Percentiles rank a stretch among this genome's conserved stretches.
These are phyloP conservation scores for Cryptus armator DNA, from an alignment of 2,888 invertebrate genomes.

Conservation along the genomic window DNA sequence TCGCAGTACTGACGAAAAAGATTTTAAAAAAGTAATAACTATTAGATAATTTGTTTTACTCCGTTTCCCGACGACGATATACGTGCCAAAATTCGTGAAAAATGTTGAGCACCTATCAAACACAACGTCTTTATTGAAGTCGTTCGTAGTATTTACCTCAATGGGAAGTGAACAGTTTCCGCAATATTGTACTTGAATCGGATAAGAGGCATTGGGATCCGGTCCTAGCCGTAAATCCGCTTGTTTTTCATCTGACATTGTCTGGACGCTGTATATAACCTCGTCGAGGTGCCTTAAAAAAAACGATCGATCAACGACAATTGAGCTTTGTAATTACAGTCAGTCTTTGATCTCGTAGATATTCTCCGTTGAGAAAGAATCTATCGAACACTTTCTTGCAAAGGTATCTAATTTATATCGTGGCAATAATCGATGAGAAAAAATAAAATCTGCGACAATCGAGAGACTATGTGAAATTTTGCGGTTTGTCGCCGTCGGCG, in stretches of 20 bases:
- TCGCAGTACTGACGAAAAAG: slow-evolving; percentile 93
- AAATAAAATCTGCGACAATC: slow-evolving; percentile 17
- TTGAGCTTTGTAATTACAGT: neutral
- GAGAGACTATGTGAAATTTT: slow-evolving; percentile 18
- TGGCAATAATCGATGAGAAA: slow-evolving; percentile 9
- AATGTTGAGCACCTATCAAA: neutral
- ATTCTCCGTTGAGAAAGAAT: neutral
- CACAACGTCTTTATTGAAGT: neutral
- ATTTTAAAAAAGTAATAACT: slow-evolving; percentile 50
- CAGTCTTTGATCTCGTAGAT: slow-evolving; percentile 6
- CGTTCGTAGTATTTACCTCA: slow-evolving; percentile 87
- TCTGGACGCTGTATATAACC: slow-evolving; percentile 61
- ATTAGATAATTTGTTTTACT: slow-evolving; percentile 17
- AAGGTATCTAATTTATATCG: slow-evolving; percentile 11
- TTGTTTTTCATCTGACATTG: slow-evolving; percentile 79
- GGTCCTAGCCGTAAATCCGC: slow-evolving; percentile 86
- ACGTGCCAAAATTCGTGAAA: slow-evolving; percentile 7
- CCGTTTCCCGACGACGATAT: slow-evolving; percentile 22
- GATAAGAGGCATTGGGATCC: slow-evolving; percentile 92
- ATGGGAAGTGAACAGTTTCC: slow-evolving; percentile 98
- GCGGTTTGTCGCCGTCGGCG: slow-evolving; percentile 4
- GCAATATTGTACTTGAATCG: slow-evolving; percentile 94
- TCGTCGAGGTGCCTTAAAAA: slow-evolving; percentile 61
- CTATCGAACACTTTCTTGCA: neutral
- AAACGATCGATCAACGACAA: neutral